Percentiles rank a stretch among this genome's conserved stretches.
These are phyloP conservation scores for Agonopterix subpropinquella DNA, from an alignment of 2,888 invertebrate genomes.

Conservation along the genomic window DNA sequence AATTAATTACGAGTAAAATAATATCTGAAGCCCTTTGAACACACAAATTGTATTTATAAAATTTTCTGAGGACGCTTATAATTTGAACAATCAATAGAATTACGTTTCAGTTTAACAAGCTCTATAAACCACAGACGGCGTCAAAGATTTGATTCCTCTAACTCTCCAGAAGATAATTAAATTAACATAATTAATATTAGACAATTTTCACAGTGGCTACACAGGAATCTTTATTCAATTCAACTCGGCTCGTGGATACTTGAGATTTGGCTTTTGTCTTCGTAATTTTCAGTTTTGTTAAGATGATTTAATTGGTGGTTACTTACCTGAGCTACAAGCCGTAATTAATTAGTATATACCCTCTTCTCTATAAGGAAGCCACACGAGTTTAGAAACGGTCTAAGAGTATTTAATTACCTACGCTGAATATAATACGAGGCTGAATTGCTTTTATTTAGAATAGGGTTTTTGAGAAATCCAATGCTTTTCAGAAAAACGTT, in stretches of 20 bases:
- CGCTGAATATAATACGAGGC: too few relatives aligned
- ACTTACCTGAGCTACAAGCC: too few relatives aligned
- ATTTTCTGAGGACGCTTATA: background rate
- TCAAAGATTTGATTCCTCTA: constrained; percentile 3
- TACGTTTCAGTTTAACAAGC: background rate
- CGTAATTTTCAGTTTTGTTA: too few relatives aligned
- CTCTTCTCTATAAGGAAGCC: too few relatives aligned
- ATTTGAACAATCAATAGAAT: constrained; percentile 1
- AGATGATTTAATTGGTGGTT: too few relatives aligned
- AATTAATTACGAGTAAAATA: constrained; percentile 19
- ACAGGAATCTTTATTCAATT: background rate
- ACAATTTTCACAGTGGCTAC: constrained; percentile 4
- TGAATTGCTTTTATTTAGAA: too few relatives aligned
- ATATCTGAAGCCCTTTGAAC: constrained; percentile 12
- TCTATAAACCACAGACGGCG: background rate
- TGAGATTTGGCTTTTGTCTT: too few relatives aligned
- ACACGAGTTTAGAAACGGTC: too few relatives aligned
- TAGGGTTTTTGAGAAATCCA: too few relatives aligned
- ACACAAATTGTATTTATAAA: constrained; percentile 8
- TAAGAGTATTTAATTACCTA: too few relatives aligned
- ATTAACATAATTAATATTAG: constrained; percentile 6
- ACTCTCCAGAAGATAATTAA: constrained; percentile 6
- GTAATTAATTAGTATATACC: too few relatives aligned
- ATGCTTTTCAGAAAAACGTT: too few relatives aligned
- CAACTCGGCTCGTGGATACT: background rate